Evolutionary conservation across 2,888 invertebrate genomes (phyloP), one percentile per base, ranked within the genome.

Genomic region (Tachina lurida): DNA sequence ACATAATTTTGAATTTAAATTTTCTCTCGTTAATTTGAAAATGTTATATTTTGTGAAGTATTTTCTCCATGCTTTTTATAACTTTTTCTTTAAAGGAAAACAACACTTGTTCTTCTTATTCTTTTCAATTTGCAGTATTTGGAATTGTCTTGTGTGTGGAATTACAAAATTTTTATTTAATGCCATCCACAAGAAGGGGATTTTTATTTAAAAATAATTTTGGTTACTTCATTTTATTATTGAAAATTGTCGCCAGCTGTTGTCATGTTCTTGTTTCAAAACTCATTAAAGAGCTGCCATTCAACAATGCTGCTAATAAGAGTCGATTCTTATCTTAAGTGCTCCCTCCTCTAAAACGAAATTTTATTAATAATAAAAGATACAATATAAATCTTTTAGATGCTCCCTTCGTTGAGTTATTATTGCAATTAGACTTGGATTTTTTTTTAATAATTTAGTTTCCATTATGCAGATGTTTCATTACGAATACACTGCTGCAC

Each of bases 161-260:
- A 39, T 39, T 10, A n/a, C 13, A 60, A 12, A 19, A 49, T 10
- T 54, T n/a, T 41, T 62, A 31, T 19, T 41, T 52, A n/a, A 45
- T 49, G 43, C 45, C 65, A 17, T 43, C 43, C 43, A 65, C n/a
- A 31, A n/a, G 39, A 56, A 63, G 65, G 67, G 77, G 65, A 60
- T 47, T 54, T 71, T 56, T 3, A 60, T 62, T 41, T 62, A 19
- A 68, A 68, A 41, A 41, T 41, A 47, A 58, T 39, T 79, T 73
- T 47, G 15, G 17, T 41, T 58, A 17, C 49, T 68, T 49, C 31
- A 17, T 49, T n/a, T 41, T 31, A 52, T 65, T 60, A n/a, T 19
- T 39, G 52, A 75, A 83, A 49, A 60, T 77, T 71, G 67, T 77
- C 77, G 82, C 71, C 82, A 83, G 71, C 52, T 77, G 77, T 67